These are phyloP conservation scores for Ia io DNA, from an alignment of 2,113 vertebrate species.

Conservation along the genomic window DNA sequence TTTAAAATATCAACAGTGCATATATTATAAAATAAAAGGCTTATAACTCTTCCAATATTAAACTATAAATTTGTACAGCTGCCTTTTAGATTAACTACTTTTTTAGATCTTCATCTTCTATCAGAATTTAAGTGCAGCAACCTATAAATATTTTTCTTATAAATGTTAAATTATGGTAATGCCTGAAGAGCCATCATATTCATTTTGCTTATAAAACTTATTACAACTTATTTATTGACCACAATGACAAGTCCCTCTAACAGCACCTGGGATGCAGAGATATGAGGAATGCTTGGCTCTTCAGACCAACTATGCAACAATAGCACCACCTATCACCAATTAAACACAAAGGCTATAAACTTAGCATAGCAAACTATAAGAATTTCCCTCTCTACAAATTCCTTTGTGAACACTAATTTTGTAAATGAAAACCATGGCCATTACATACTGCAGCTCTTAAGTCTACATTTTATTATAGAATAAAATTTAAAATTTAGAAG, in stretches of 20 bases:
- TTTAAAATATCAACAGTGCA: conserved; percentile 64
- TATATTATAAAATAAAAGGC: conserved; percentile 53
- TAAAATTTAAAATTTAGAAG: conserved; percentile 30
- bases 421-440: neutral
- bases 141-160: neutral
- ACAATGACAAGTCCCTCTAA: neutral
- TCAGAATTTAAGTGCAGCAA: conserved; percentile 67
- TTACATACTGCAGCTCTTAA: neutral
- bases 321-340: conserved; percentile 61
- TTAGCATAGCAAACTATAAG: neutral
- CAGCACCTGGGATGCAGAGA: neutral
- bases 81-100: conserved; percentile 55
- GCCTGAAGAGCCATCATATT: neutral
- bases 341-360: neutral
- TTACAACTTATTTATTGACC: neutral
- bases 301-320: conserved; percentile 1
- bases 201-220: conserved; percentile 39
- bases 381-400: neutral
- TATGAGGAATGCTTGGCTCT: neutral
- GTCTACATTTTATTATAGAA: neutral
- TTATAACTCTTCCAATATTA: conserved; percentile 57
- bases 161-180: neutral
- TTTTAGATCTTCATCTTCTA: conserved; percentile 65
- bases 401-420: conserved; percentile 18
- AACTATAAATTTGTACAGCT: conserved; percentile 30